Percentiles rank a stretch among this genome's conserved stretches.
Evolutionary conservation across 2,797 vertebrate species (phyloP).

Genomic region (Avahi laniger): DNA sequence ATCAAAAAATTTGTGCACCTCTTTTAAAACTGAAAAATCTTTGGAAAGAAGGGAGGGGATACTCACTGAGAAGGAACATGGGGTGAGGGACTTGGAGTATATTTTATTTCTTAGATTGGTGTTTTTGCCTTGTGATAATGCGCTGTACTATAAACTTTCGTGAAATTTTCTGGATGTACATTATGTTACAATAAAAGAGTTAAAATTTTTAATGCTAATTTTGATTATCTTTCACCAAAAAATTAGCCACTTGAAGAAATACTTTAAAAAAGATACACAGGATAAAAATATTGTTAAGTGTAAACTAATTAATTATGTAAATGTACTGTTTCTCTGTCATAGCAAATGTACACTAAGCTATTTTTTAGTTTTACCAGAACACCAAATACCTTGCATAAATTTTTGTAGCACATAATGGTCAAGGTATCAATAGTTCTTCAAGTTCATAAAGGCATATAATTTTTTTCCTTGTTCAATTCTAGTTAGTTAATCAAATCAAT

Average conservation of each 20-base stretch:
- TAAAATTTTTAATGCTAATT: constrained; percentile 5
- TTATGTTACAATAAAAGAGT: background rate
- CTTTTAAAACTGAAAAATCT: background rate
- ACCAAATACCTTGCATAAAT: background rate
- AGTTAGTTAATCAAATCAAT: background rate
- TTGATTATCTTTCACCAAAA: background rate
- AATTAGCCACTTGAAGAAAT: background rate
- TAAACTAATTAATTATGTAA: background rate
- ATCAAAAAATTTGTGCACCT: background rate
- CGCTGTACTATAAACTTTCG: background rate
- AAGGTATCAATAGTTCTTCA: background rate
- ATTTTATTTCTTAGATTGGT: background rate
- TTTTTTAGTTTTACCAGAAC: background rate
- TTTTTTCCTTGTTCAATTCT: background rate
- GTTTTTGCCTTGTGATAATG: background rate
- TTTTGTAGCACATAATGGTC: background rate
- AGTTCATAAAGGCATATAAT: background rate
- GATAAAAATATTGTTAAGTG: background rate
- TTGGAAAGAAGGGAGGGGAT: background rate
- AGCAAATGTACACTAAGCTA: background rate
- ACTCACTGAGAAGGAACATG: background rate
- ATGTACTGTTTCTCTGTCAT: background rate
- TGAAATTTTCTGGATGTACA: background rate
- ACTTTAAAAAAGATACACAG: background rate
- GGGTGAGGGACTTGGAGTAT: background rate